phyloP scores from a whole-genome alignment of 2,888 invertebrate species.

The Caenorhabditis imperialis region DNA sequence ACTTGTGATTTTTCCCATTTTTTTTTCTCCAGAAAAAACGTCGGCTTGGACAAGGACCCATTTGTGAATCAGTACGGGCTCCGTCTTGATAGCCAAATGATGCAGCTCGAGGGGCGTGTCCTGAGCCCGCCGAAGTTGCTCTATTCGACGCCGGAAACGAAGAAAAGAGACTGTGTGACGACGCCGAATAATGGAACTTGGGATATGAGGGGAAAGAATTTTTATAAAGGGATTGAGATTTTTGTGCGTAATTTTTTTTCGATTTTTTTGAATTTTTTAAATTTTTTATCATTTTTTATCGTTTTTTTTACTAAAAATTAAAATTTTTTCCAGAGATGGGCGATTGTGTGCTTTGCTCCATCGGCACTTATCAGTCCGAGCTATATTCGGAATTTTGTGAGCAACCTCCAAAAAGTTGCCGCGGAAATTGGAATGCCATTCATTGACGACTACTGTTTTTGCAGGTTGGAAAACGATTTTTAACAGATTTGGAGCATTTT shows the following conservation, averaged over 20 bases:
- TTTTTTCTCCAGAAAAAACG: too few relatives aligned
- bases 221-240: conserved; percentile 35
- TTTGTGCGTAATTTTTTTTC: too few relatives aligned
- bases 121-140: conserved; percentile 33
- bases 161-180: conserved; percentile 30
- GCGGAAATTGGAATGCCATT: conserved; percentile 53
- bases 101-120: conserved; percentile 35
- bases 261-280: too few relatives aligned
- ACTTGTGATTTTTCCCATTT: too few relatives aligned
- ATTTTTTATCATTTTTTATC: too few relatives aligned
- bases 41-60: conserved; percentile 24
- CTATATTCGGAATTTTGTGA: conserved; percentile 19
- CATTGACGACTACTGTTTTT: conserved; percentile 18
- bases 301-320: too few relatives aligned
- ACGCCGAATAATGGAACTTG: conserved; percentile 51
- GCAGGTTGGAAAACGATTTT: conserved; percentile 10
- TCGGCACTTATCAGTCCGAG: not conserved
- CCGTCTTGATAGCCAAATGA: conserved; percentile 25
- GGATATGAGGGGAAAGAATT: conserved; percentile 56
- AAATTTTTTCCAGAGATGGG: conserved; percentile 38
- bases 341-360: conserved; percentile 39
- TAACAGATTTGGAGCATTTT: not conserved
- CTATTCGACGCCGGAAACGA: conserved; percentile 23
- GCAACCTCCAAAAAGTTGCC: conserved; percentile 24
- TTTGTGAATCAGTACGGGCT: conserved; percentile 28